Evolutionary conservation across 2,113 vertebrate genomes (phyloP).

Genomic region (Vimba vimba): DNA sequence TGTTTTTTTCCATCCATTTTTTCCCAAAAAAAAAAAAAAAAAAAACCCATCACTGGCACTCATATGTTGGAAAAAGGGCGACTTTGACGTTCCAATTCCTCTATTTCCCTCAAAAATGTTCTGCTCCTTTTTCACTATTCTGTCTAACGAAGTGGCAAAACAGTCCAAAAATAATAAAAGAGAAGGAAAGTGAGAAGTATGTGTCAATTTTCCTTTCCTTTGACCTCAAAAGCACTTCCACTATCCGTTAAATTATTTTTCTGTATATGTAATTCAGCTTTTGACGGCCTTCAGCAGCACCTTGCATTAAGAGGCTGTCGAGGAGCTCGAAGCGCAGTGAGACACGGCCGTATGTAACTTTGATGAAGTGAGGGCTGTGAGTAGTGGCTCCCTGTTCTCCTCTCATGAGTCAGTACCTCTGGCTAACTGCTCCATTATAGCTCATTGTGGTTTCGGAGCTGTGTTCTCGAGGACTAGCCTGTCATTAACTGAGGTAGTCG

Average conservation of each 20-base stretch:
- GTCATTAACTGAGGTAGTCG: constrained; percentile 49
- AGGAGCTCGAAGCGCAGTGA: constrained; percentile 3
- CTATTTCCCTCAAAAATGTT: constrained; percentile 1
- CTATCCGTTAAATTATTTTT: neutral
- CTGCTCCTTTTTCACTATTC: neutral
- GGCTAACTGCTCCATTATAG: constrained; percentile 46
- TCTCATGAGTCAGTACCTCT: constrained; percentile 14
- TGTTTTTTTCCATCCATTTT: neutral
- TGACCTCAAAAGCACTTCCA: neutral
- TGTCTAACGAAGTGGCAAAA: neutral
- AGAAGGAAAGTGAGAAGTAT: constrained; percentile 2
- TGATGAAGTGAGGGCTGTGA: constrained; percentile 39
- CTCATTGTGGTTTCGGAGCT: constrained; percentile 45
- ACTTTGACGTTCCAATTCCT: neutral
- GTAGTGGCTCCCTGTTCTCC: constrained; percentile 29
- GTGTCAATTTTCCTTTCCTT: neutral
- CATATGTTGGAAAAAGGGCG: neutral
- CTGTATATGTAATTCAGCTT: neutral
- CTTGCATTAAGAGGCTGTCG: constrained; percentile 18
- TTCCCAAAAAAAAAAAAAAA: too few species aligned
- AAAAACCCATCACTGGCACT: neutral
- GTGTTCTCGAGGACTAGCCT: constrained; percentile 43
- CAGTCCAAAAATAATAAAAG: constrained; percentile 2
- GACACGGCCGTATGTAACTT: constrained; percentile 15
- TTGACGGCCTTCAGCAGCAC: constrained; percentile 35